Evolutionary conservation across 2,888 invertebrate species (phyloP), one percentile per base, ranked within the genome.

Genomic region (Epinotia nisella): DNA sequence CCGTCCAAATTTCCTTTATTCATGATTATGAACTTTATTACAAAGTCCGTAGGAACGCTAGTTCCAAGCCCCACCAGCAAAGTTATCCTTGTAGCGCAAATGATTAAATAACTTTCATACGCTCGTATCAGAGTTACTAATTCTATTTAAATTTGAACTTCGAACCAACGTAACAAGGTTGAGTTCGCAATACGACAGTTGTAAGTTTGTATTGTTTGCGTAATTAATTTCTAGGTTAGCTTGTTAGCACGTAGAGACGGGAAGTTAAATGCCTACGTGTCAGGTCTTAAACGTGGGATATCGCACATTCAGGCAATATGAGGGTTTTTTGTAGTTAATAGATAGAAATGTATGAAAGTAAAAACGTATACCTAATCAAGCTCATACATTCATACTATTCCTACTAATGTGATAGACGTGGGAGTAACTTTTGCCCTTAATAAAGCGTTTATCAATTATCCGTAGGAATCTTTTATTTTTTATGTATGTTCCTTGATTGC

Each of bases 261-360:
- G 55, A 60, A 71, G 60, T 59, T 66, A 66, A 71, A 71, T 60
- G 56, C 55, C 24, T 49, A 66, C 71, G 71, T 60, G 60, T 39
- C n/a, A 29, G 15, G 64, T n/a, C 21, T 19, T n/a, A 51, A 45
- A 58, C 49, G 70, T 39, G 35, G 35, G 64, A 19, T 49, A 39
- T 53, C 53, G 24, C 15, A 29, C 35, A 60, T 53, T 24, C 19
- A 41, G 10, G 51, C 24, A 70, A 70, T 56, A 62, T 62, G 17
- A 60, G 51, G 41, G n/a, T 24, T 59, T 71, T 39, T 51, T 15
- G 29, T 49, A 49, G 15, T 24, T 17, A 49, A 49, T 24, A n/a
- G 49, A 17, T 62, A 29, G 29, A 49, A 49, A 62, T 29, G 24
- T 62, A 49, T n/a, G 7, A 45, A 41, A 61, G 19, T 41, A 11